Evolutionary conservation across 2,113 vertebrate genomes (phyloP).

Genomic region (Melanocharis versteri): DNA sequence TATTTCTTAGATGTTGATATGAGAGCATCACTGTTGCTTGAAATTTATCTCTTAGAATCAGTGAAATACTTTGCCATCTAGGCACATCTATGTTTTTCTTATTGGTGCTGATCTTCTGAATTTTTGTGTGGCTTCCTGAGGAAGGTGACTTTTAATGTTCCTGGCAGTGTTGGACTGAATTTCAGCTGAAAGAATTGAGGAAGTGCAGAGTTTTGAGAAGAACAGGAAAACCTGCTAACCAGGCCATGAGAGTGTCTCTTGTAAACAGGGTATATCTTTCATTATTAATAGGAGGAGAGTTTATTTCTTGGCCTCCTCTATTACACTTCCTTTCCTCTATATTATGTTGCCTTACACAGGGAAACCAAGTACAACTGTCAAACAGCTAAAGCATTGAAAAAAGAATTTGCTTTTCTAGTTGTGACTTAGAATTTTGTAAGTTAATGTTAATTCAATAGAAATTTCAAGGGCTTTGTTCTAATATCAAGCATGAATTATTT

Average conservation of each 20-base stretch:
- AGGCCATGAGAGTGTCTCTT: not conserved
- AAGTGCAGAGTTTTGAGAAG: not conserved
- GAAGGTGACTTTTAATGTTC: not conserved
- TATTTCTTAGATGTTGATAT: not conserved
- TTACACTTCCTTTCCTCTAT: not conserved
- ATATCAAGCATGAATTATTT: not conserved
- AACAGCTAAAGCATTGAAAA: not conserved
- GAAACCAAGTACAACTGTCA: not conserved
- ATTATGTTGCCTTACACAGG: not conserved
- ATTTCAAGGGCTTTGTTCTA: not conserved
- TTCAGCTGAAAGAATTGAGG: not conserved
- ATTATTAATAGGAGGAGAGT: not conserved
- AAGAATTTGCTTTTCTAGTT: not conserved
- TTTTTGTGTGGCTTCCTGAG: not conserved
- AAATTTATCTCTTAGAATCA: not conserved
- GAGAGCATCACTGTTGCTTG: not conserved
- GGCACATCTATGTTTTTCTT: not conserved
- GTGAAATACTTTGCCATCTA: not conserved
- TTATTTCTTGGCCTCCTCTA: not conserved
- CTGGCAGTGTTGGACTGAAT: not conserved
- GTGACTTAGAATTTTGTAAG: not conserved
- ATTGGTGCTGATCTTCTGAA: not conserved
- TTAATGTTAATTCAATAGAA: not conserved
- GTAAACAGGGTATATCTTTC: not conserved
- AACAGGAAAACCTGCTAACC: not conserved